Percentiles rank a stretch among this genome's conserved stretches.
phyloP scores from a whole-genome alignment of 1,140 invertebrate species.

The Stenopsyche tienmushanensis region DNA sequence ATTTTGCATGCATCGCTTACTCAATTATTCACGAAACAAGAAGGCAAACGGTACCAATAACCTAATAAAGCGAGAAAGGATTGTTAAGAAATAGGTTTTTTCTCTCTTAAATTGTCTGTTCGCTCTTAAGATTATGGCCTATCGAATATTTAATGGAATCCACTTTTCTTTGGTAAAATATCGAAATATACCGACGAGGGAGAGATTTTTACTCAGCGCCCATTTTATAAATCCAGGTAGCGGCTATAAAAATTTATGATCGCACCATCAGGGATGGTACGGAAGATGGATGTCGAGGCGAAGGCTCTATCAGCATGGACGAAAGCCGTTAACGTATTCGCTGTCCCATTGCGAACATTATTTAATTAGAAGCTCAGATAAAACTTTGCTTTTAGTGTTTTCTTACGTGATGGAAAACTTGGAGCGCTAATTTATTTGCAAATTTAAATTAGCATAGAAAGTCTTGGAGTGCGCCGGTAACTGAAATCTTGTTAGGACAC shows the following conservation, averaged over 20 bases:
- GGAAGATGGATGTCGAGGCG: background rate
- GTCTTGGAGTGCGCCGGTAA: background rate
- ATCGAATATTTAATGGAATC: too few species aligned
- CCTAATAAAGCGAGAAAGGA: too few species aligned
- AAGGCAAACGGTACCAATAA: too few species aligned
- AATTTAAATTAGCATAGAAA: slow-evolving; percentile 28
- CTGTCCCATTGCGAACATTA: slow-evolving; percentile 18
- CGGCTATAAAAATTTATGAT: background rate
- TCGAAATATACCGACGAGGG: too few species aligned
- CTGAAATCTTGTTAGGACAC: background rate
- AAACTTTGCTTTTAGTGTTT: slow-evolving; percentile 32
- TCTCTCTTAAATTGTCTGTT: too few species aligned
- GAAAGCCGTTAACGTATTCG: background rate
- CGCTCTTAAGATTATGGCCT: too few species aligned
- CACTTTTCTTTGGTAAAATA: too few species aligned
- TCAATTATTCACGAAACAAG: too few species aligned
- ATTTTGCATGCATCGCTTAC: too few species aligned
- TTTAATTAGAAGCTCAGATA: slow-evolving; percentile 22
- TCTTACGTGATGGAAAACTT: slow-evolving; percentile 29
- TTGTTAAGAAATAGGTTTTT: too few species aligned
- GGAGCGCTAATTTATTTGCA: slow-evolving; percentile 26
- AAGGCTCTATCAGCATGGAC: background rate
- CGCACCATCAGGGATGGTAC: background rate
- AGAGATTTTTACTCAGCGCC: too few species aligned
- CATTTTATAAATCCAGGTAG: too few species aligned